A percentile compares a stretch with the other conserved stretches of the same genome.
These are phyloP conservation scores for Hydrozoanthus gracilis DNA, from an alignment of 92 coral and sea anemone species.

Conservation along the genomic window DNA sequence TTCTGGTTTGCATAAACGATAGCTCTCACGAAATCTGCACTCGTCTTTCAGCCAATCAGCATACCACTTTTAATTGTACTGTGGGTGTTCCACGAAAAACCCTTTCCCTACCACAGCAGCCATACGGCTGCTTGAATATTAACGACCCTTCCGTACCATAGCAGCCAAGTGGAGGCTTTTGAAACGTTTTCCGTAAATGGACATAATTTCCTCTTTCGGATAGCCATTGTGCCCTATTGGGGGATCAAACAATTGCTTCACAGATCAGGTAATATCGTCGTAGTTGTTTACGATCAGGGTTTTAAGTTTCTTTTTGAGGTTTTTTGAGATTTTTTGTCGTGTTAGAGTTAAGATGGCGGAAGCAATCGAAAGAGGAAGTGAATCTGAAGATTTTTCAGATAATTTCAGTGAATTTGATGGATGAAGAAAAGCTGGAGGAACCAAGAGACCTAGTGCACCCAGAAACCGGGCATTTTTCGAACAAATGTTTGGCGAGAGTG, in stretches of 20 bases:
- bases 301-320: background rate
- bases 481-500: background rate
- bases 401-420: background rate
- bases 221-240: background rate
- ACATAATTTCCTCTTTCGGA: constrained; percentile 19
- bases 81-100: too few relatives aligned
- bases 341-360: background rate
- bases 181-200: background rate
- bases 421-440: constrained; percentile 9
- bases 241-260: constrained; percentile 32
- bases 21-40: too few relatives aligned
- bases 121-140: background rate
- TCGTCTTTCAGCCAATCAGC: too few relatives aligned
- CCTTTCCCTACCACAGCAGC: too few relatives aligned
- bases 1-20: too few relatives aligned
- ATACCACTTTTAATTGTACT: too few relatives aligned
- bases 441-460: constrained; percentile 18
- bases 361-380: background rate
- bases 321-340: background rate
- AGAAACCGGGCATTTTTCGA: constrained; percentile 8
- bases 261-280: background rate
- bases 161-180: constrained; percentile 28
- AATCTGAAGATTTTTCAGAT: constrained; percentile 8
- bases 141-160: constrained; percentile 3
- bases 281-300: background rate